A percentile compares a stretch with the other conserved stretches of the same genome.
phyloP scores from a whole-genome alignment of 2,888 invertebrate species.

The Alloscopus bannaensis region DNA sequence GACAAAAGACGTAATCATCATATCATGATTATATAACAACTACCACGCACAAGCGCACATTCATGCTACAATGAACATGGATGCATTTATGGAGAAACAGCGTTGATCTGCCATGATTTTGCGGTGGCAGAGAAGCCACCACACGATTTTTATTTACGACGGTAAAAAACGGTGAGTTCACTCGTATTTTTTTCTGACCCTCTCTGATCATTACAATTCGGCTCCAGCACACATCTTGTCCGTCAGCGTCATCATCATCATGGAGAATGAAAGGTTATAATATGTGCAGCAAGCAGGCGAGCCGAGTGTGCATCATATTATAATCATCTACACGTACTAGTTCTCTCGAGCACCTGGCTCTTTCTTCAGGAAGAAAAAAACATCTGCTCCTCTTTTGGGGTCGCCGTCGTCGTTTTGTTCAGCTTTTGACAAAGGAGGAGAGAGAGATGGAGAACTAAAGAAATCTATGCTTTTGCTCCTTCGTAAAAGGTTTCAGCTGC shows the following conservation, averaged over 20 bases:
- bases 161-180: neutral
- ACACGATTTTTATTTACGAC: too few relatives aligned
- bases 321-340: neutral
- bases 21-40: neutral
- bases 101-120: too few relatives aligned
- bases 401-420: too few relatives aligned
- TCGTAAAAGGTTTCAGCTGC: too few relatives aligned
- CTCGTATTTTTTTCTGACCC: neutral
- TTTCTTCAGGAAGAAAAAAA: conserved; percentile 38
- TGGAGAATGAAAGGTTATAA: too few relatives aligned
- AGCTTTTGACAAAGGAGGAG: too few relatives aligned
- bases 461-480: too few relatives aligned
- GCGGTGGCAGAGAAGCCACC: too few relatives aligned
- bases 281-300: conserved; percentile 8
- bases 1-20: neutral
- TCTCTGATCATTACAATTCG: neutral
- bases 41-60: neutral
- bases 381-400: conserved; percentile 42
- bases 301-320: neutral
- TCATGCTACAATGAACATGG: neutral
- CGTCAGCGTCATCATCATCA: too few relatives aligned
- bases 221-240: neutral
- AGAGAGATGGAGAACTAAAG: too few relatives aligned
- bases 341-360: conserved; percentile 40
- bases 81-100: neutral